Evolutionary conservation across 2,888 invertebrate genomes (phyloP).

Genomic region (Brachypalpus laphriformis): DNA sequence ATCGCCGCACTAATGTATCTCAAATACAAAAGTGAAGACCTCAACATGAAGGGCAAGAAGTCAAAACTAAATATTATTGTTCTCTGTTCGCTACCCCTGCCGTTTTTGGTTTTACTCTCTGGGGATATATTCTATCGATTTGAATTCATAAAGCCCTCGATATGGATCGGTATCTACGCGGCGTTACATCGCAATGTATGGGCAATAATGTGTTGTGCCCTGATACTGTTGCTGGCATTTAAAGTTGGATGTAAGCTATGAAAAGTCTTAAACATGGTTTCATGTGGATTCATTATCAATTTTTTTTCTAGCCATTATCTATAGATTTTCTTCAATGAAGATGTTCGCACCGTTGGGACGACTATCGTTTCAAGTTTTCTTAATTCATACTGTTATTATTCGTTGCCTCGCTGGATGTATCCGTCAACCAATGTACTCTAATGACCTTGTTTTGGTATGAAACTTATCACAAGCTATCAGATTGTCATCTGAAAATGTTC

Average conservation of each 20-base stretch:
- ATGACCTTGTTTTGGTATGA: slow-evolving; percentile 77
- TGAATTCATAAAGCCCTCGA: slow-evolving; percentile 78
- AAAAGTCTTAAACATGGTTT: background rate
- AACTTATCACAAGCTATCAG: background rate
- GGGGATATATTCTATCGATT: slow-evolving; percentile 79
- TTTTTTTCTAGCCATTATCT: slow-evolving; percentile 76
- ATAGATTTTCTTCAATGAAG: slow-evolving; percentile 76
- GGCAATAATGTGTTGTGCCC: slow-evolving; percentile 79
- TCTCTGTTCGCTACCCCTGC: slow-evolving; percentile 72
- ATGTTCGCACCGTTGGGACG: slow-evolving; percentile 78
- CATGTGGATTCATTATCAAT: too few species aligned
- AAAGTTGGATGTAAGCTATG: slow-evolving; percentile 79
- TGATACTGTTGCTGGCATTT: slow-evolving; percentile 77
- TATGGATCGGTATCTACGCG: slow-evolving; percentile 82
- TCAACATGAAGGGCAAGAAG: slow-evolving; percentile 66
- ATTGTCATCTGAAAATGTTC: background rate
- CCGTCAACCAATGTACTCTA: slow-evolving; percentile 78
- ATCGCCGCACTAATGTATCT: slow-evolving; percentile 77
- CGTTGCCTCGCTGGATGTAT: slow-evolving; percentile 75
- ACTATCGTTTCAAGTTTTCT: slow-evolving; percentile 79
- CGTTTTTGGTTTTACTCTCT: slow-evolving; percentile 75
- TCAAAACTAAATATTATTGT: slow-evolving; percentile 76
- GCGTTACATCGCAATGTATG: slow-evolving; percentile 81
- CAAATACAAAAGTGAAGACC: slow-evolving; percentile 50
- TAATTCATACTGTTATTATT: slow-evolving; percentile 79